Evolutionary conservation across 2,797 vertebrate species (phyloP), one percentile per base, ranked within the genome.

Genomic region (Sebastes hubbsi): DNA sequence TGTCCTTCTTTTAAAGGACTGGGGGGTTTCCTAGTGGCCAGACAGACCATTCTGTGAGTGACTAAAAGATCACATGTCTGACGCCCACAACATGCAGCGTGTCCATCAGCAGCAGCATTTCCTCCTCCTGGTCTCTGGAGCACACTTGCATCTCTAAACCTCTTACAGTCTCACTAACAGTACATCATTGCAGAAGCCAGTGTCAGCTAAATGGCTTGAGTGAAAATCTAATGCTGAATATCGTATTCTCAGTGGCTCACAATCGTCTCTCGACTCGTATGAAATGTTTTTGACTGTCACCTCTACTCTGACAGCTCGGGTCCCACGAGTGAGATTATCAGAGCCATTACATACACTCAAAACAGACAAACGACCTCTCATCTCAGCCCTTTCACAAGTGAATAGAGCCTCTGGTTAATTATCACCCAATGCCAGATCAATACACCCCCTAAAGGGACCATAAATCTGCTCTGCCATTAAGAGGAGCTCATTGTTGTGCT

Each of bases 351-450:
- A 62, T 3, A 4, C 36, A 63, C 56, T 55, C 34, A 6, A 36
- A 84, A 74, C 38, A 84, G 69, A 89, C 54, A 80, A 89, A 82
- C 8, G n/a, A 4, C 42, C 24, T 3, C 6, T 22, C 49, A 64
- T 34, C 69, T 70, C 56, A 34, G 14, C 32, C 18, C 32, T 73
- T 80, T 69, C 2, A 1, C 65, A 24, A 52, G 25, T 75, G 58
- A 87, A 90, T 11, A 29, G 73, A 1, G 60, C 52, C 1, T 32
- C 77, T 64, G 81, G 84, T 90, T 87, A 86, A 89, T 93, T 84
- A 91, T 91, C 84, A 62, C 63, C 81, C 68, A 25, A 46, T 25
- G 78, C 8, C 79, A 25, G 78, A 87, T 89, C 89, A 20, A 93
- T 87, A n/a, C 70, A 66, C 49, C 68, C 66, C 71, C 72, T 65